Conservation (phyloP, 2,797 vertebrate genomes). For the Poeciliopsis turneri region DNA sequence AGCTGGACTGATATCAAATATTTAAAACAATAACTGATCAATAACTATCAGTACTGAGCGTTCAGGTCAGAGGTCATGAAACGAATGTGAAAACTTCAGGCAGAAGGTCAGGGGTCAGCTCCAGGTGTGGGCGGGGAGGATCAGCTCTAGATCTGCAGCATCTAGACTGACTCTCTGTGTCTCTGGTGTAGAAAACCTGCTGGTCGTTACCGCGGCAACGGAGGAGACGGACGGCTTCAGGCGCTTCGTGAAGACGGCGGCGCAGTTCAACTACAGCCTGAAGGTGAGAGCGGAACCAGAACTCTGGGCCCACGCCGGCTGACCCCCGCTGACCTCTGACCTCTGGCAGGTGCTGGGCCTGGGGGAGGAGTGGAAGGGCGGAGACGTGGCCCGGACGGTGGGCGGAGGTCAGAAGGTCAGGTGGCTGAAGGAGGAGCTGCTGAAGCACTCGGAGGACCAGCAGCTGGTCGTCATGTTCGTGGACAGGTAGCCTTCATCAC, state of each 20-base stretch:
- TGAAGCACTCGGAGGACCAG: constrained; percentile 73
- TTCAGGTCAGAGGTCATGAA: no score
- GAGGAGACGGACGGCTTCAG: constrained; percentile 86
- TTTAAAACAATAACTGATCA: no score
- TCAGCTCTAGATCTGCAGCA: background rate
- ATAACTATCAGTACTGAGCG: no score
- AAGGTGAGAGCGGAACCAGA: constrained; percentile 72
- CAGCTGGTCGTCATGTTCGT: constrained; percentile 87
- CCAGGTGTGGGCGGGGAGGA: background rate
- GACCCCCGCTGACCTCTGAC: no score
- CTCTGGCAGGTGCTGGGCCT: constrained; percentile 85
- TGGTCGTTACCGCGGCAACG: constrained; percentile 89
- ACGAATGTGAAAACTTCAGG: no score
- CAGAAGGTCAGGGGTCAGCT: background rate
- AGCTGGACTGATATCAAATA: no score
- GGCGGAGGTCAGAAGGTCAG: constrained; percentile 91
- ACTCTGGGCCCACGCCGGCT: background rate
- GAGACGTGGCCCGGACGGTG: constrained; percentile 79
- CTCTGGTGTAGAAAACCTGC: constrained; percentile 78
- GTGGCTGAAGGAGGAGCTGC: constrained; percentile 88
- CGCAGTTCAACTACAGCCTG: constrained; percentile 88
- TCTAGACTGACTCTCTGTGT: background rate
- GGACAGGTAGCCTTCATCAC: constrained; percentile 81
- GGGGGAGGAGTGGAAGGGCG: constrained; percentile 88
- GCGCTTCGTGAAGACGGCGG: constrained; percentile 83